phyloP scores from a whole-genome alignment of 2,113 vertebrate species.

The Mormoops blainvillei region DNA sequence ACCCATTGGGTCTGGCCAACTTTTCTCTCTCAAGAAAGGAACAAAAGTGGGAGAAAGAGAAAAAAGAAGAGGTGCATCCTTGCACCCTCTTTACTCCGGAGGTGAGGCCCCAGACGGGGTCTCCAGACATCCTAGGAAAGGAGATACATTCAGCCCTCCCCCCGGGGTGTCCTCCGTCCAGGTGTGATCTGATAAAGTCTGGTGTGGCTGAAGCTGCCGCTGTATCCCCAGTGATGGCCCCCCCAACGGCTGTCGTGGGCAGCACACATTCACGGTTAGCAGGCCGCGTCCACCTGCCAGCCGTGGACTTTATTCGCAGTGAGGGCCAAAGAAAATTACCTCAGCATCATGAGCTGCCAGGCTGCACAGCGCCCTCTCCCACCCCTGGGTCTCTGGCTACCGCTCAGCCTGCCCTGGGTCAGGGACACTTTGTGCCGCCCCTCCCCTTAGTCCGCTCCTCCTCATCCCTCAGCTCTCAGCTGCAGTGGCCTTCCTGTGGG shows the following conservation, averaged over 20 bases:
- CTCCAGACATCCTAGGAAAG: not conserved
- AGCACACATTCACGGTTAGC: no score
- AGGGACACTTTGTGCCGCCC: not conserved
- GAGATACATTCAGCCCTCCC: not conserved
- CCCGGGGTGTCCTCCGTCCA: not conserved
- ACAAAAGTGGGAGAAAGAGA: not conserved
- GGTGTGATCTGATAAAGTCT: not conserved
- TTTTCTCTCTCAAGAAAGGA: not conserved
- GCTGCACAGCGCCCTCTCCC: not conserved
- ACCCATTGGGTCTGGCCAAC: not conserved
- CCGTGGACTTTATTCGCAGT: not conserved
- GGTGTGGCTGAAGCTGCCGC: not conserved
- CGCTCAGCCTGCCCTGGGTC: accelerated
- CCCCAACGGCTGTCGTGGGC: not conserved
- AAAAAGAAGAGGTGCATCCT: not conserved
- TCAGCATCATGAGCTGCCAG: no score
- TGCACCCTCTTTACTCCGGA: not conserved
- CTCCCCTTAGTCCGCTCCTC: not conserved
- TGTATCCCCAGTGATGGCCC: not conserved
- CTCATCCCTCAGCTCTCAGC: not conserved
- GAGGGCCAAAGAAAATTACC: not conserved
- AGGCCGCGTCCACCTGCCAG: not conserved
- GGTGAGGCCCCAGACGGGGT: not conserved
- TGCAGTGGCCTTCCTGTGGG: not conserved
- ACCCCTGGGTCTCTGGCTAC: not conserved